Evolutionary conservation across 2,113 vertebrate species (phyloP).

Genomic region (Clupea harengus): DNA sequence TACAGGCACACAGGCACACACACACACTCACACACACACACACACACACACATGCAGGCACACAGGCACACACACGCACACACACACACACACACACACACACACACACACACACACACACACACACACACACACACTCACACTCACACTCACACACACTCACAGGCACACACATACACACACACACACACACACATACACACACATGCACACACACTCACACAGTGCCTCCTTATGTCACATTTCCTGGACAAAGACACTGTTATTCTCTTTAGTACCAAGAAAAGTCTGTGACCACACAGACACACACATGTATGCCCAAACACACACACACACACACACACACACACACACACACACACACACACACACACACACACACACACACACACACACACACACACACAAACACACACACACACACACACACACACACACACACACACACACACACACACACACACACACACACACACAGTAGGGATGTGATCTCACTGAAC

Average conservation of each 20-base stretch:
- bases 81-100: constrained; percentile 21
- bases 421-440: constrained; percentile 18
- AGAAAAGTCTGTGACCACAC: not conserved
- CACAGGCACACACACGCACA: not conserved
- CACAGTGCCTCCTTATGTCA: not conserved
- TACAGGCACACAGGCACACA: constrained; percentile 26
- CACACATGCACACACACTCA: not conserved
- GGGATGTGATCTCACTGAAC: not conserved
- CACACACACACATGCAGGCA: not conserved
- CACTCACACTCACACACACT: not conserved
- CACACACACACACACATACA: constrained; percentile 16
- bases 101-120: constrained; percentile 9
- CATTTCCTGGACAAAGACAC: not conserved
- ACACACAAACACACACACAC: not conserved
- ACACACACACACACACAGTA: constrained; percentile 35
- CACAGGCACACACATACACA: constrained; percentile 22
- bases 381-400: not conserved
- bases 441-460: constrained; percentile 39
- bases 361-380: not conserved
- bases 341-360: constrained; percentile 41
- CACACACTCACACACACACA: not conserved
- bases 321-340: not conserved
- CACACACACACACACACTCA: constrained; percentile 22
- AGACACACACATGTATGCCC: not conserved
- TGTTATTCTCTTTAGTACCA: not conserved